phyloP scores from a whole-genome alignment of 2,797 vertebrate species.

The Myripristis jacobus region DNA sequence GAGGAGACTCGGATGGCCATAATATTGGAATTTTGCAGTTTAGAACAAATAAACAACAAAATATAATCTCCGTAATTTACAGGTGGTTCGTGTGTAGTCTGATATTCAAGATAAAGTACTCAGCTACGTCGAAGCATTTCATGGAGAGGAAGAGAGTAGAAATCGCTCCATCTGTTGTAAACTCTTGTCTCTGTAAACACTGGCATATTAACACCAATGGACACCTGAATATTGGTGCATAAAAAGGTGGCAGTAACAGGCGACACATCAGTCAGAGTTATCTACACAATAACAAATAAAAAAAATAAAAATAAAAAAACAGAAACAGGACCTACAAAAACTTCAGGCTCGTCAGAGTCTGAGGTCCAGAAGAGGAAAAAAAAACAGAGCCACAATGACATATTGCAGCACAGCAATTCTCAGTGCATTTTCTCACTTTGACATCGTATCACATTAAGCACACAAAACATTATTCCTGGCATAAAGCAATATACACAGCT shows the following conservation, averaged over 20 bases:
- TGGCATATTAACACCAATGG: constrained; percentile 52
- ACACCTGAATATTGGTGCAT: constrained; percentile 66
- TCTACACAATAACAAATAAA: constrained; percentile 58
- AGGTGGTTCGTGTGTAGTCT: constrained; percentile 47
- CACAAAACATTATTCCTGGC: constrained; percentile 69
- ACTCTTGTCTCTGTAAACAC: constrained; percentile 74
- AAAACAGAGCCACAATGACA: constrained; percentile 68
- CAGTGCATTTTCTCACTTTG: constrained; percentile 78
- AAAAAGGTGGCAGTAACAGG: constrained; percentile 67
- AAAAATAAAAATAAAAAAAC: constrained; percentile 38
- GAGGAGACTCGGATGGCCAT: neutral
- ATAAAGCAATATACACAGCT: constrained; percentile 74
- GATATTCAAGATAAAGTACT: constrained; percentile 32
- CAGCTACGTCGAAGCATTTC: constrained; percentile 30
- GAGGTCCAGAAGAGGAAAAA: constrained; percentile 54
- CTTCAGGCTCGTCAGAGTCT: constrained; percentile 53
- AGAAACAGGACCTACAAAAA: constrained; percentile 43
- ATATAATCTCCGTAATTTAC: constrained; percentile 29
- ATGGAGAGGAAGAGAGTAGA: constrained; percentile 47
- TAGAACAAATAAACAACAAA: constrained; percentile 10
- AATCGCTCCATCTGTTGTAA: constrained; percentile 64
- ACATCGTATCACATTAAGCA: constrained; percentile 79
- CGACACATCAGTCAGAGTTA: constrained; percentile 53
- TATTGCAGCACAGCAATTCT: constrained; percentile 70
- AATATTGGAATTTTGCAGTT: constrained; percentile 30